Evolutionary conservation across 2,797 vertebrate species (phyloP).

Genomic region (Dallia pectoralis): DNA sequence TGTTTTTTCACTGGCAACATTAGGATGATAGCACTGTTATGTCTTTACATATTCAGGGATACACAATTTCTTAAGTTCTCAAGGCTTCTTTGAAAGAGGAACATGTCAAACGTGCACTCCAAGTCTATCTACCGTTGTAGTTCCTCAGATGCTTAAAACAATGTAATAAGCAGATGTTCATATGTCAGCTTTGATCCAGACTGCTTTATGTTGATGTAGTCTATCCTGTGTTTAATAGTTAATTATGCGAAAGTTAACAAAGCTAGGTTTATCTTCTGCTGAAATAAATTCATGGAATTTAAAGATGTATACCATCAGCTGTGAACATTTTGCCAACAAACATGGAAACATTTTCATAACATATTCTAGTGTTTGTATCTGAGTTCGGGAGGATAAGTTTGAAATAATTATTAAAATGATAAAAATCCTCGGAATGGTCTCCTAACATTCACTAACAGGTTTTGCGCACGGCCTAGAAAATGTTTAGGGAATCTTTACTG

Average conservation of each 20-base stretch:
- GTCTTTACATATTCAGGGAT: neutral
- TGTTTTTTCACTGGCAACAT: neutral
- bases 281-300: constrained; percentile 44
- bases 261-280: constrained; percentile 20
- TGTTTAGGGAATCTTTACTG: no score
- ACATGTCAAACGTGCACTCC: neutral
- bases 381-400: no score
- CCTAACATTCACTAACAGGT: no score
- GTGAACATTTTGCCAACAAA: constrained; percentile 59
- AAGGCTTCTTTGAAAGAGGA: neutral
- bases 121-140: neutral
- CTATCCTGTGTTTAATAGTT: neutral
- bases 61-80: neutral
- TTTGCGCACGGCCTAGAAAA: no score
- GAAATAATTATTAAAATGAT: no score
- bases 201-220: neutral
- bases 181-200: constrained; percentile 18
- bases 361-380: no score
- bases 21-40: neutral
- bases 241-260: constrained; percentile 29
- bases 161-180: constrained; percentile 28
- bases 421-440: no score
- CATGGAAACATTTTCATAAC: no score
- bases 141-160: constrained; percentile 15
- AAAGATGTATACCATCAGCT: constrained; percentile 57